Conservation (phyloP, 2,888 invertebrate species). For the Synergus laeviventris region DNA sequence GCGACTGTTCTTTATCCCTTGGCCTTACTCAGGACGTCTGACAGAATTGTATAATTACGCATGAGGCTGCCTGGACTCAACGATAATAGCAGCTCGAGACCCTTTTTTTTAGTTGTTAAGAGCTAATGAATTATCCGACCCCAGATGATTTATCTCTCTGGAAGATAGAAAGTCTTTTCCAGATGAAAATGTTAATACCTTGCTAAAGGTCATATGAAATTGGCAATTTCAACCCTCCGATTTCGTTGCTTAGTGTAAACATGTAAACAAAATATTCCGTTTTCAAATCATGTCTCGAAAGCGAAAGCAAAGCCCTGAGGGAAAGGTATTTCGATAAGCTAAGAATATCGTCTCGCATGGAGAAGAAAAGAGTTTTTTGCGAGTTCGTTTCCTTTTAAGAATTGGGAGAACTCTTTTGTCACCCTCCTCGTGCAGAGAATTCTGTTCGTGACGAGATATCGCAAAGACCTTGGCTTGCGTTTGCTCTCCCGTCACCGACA, state of each 20-base stretch:
- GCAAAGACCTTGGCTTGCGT: constrained; percentile 26
- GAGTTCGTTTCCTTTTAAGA: constrained; percentile 17
- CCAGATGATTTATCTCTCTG: background rate
- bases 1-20: constrained; percentile 25
- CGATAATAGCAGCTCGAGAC: constrained; percentile 14
- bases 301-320: constrained; percentile 17
- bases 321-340: constrained; percentile 10
- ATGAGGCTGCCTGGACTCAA: constrained; percentile 24
- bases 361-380: constrained; percentile 19
- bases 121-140: constrained; percentile 14
- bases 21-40: background rate
- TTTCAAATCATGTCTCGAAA: constrained; percentile 9
- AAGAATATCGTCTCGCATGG: background rate
- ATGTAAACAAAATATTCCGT: constrained; percentile 9
- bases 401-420: constrained; percentile 25
- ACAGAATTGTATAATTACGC: constrained; percentile 33
- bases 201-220: background rate
- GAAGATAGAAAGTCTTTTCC: background rate
- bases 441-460: constrained; percentile 36
- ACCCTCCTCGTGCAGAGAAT: constrained; percentile 24
- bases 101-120: background rate
- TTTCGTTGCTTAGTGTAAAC: background rate
- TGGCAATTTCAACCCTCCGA: background rate
- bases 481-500: constrained; percentile 38
- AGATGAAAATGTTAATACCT: background rate